These are phyloP conservation scores for Argyresthia goedartella DNA, from an alignment of 2,888 invertebrate genomes.

Conservation along the genomic window DNA sequence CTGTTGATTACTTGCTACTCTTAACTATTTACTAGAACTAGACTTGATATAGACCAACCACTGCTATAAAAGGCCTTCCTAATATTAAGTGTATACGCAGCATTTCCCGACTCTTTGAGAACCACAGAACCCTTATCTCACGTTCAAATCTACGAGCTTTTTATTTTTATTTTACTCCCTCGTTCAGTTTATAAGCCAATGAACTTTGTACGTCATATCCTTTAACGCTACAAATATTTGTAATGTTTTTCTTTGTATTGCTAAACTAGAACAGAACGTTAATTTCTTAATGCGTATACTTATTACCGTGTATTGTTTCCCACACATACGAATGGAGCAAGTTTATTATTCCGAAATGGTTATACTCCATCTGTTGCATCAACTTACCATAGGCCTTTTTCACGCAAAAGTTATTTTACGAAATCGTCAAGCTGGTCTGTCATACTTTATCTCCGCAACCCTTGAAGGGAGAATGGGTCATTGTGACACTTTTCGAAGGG, in stretches of 20 bases:
- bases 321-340: conserved; percentile 6
- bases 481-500: conserved; percentile 34
- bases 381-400: too few species aligned
- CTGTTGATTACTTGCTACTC: too few species aligned
- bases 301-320: background rate
- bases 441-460: conserved; percentile 13
- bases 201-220: background rate
- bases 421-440: too few species aligned
- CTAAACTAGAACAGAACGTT: background rate
- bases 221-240: background rate
- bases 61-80: too few species aligned
- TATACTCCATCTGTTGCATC: too few species aligned
- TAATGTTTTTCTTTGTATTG: background rate
- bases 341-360: too few species aligned
- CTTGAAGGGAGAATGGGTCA: conserved; percentile 38
- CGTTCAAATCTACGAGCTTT: background rate
- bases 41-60: too few species aligned
- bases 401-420: too few species aligned
- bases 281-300: background rate
- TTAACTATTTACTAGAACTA: too few species aligned
- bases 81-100: too few species aligned
- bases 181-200: background rate
- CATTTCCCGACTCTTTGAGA: too few species aligned
- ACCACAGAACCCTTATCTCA: background rate
- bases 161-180: background rate